These are phyloP conservation scores for Sciurus vulgaris DNA, from an alignment of 2,797 vertebrate species.

Conservation along the genomic window DNA sequence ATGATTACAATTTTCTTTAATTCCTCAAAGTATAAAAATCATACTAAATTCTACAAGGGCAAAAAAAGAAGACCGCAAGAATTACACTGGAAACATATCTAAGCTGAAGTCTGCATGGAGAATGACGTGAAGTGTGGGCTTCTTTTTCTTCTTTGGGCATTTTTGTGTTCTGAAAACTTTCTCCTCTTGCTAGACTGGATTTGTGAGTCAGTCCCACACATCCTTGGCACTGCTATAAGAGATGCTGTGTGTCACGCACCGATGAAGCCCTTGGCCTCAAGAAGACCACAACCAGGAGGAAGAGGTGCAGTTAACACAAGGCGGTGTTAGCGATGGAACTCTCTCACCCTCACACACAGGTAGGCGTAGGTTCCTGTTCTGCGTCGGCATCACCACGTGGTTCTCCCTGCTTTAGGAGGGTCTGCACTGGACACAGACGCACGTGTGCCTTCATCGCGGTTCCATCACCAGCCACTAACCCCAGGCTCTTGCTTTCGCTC, in stretches of 20 bases:
- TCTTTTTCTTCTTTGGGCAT: not conserved
- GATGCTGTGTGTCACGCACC: not conserved
- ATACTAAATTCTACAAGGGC: not conserved
- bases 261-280: not conserved
- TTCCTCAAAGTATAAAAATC: not conserved
- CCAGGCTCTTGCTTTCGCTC: not conserved
- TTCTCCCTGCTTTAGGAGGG: not conserved
- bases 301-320: not conserved
- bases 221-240: not conserved
- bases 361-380: not conserved
- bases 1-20: not conserved
- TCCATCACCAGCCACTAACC: not conserved
- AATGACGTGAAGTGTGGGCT: not conserved
- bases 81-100: constrained; percentile 8
- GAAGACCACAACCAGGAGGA: not conserved
- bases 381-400: not conserved
- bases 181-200: not conserved
- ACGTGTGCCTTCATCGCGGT: not conserved
- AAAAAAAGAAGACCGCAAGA: not conserved
- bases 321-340: not conserved
- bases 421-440: not conserved
- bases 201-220: not conserved
- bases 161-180: not conserved
- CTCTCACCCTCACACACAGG: not conserved
- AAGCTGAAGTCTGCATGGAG: not conserved